A percentile compares a stretch with the other conserved stretches of the same genome.
Conservation (phyloP, 2,113 vertebrate species). For the Dicerorhinus sumatrensis region DNA sequence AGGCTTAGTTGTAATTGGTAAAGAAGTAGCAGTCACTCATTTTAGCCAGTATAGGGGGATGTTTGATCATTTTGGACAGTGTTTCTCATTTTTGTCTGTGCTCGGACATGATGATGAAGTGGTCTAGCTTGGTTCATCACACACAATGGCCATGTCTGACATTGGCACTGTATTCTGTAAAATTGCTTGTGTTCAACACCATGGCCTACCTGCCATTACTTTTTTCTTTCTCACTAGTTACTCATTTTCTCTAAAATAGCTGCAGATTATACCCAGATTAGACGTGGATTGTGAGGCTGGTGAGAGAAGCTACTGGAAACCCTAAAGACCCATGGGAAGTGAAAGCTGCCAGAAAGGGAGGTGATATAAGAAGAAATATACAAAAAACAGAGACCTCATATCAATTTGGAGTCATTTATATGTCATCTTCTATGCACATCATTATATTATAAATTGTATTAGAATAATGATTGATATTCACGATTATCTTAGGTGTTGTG, state of each 20-base stretch:
- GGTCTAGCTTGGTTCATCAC: neutral
- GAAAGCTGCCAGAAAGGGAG: neutral
- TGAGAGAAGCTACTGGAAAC: neutral
- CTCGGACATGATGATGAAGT: neutral
- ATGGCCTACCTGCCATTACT: neutral
- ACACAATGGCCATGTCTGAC: neutral
- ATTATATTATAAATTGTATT: neutral
- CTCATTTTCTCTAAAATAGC: neutral
- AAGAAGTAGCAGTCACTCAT: neutral
- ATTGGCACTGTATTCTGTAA: neutral
- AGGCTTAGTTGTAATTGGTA: neutral
- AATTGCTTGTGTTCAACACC: neutral
- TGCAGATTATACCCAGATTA: neutral
- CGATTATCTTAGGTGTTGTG: neutral
- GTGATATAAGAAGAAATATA: neutral
- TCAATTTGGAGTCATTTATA: conserved; percentile 26
- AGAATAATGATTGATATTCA: neutral
- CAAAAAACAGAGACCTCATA: neutral
- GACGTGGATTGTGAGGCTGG: neutral
- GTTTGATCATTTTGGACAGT: neutral
- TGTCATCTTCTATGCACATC: neutral
- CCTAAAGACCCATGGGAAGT: neutral
- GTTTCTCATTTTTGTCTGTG: neutral
- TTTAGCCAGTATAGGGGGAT: neutral
- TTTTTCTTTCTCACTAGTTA: neutral